Evolutionary conservation across 2,113 vertebrate genomes (phyloP).

Genomic region (Pionites leucogaster): DNA sequence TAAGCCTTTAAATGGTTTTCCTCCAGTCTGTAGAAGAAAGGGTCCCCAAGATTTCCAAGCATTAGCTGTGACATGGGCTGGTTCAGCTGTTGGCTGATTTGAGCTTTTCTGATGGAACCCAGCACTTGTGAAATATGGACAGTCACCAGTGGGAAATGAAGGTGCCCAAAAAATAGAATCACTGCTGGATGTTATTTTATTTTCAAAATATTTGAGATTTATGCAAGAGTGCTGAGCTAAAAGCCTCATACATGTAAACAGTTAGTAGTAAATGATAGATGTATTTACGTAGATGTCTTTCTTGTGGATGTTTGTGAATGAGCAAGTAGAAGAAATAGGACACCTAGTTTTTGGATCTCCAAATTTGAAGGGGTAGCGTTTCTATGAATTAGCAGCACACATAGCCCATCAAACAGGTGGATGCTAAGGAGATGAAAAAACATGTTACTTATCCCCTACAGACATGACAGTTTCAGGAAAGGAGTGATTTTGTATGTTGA

Average conservation of each 20-base stretch:
- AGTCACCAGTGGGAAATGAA: not conserved
- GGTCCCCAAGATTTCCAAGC: not conserved
- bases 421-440: not conserved
- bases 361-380: not conserved
- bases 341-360: not conserved
- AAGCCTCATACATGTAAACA: not conserved
- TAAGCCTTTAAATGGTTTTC: not conserved
- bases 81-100: not conserved
- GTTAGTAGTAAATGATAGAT: not conserved
- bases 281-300: not conserved
- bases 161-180: not conserved
- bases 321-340: not conserved
- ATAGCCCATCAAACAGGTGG: not conserved
- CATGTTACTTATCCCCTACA: not conserved
- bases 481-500: not conserved
- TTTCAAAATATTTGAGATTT: not conserved
- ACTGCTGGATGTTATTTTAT: not conserved
- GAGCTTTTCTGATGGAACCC: not conserved
- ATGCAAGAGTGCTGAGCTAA: not conserved
- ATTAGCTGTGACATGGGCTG: not conserved
- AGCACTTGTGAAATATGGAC: not conserved
- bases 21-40: not conserved
- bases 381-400: not conserved
- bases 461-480: constrained; percentile 18
- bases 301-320: not conserved